Conservation (phyloP, 2,888 invertebrate genomes). For the Drosophila gaucha region DNA sequence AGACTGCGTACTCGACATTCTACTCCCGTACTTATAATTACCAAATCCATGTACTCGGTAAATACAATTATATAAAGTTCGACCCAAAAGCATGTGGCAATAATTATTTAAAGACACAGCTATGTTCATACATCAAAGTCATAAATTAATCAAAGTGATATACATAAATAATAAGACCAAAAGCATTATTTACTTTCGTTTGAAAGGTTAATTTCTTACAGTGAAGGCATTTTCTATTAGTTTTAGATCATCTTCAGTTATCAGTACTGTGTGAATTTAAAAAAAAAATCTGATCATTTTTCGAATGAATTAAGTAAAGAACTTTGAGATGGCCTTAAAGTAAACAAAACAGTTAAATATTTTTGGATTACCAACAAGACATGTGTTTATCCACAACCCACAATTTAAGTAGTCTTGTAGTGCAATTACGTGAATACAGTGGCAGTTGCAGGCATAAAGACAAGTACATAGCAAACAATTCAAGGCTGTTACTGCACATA, state of each 20-base stretch:
- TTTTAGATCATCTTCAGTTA: neutral
- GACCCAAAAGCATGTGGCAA: slow-evolving; percentile 28
- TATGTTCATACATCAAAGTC: slow-evolving; percentile 31
- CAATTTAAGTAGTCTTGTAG: slow-evolving; percentile 1
- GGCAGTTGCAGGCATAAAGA: slow-evolving; percentile 19
- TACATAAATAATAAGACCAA: neutral
- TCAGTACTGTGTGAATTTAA: too few species aligned
- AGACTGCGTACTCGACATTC: slow-evolving; percentile 43
- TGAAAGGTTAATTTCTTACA: neutral
- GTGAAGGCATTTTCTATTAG: neutral
- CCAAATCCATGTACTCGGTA: slow-evolving; percentile 9
- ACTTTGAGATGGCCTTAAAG: neutral
- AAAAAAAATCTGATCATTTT: neutral
- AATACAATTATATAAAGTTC: slow-evolving; percentile 31
- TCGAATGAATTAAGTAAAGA: neutral
- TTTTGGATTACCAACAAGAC: slow-evolving; percentile 1
- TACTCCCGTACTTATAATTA: slow-evolving; percentile 36
- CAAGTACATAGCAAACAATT: slow-evolving; percentile 25
- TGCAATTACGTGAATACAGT: slow-evolving; percentile 1
- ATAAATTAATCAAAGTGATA: slow-evolving; percentile 6
- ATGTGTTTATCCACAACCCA: neutral
- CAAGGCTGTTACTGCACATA: slow-evolving; percentile 53
- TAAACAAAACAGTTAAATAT: neutral
- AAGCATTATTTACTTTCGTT: slow-evolving; percentile 21
- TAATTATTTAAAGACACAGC: slow-evolving; percentile 24